Conservation (phyloP, 2,888 invertebrate genomes). For the Folsomia candida region DNA sequence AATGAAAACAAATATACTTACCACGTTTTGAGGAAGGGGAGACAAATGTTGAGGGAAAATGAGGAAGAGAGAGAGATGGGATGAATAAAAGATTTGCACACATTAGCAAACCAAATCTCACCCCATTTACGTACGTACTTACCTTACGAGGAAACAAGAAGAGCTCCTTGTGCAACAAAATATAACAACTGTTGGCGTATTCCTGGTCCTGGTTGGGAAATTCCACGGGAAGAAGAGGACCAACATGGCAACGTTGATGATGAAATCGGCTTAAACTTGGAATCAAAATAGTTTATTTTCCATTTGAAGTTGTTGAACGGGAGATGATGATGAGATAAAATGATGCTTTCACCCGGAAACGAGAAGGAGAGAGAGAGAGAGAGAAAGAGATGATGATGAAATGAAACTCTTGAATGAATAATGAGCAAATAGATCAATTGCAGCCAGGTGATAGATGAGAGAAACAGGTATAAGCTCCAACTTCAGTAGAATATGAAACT, state of each 20-base stretch:
- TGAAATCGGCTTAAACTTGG: background rate
- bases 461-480: no score
- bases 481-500: no score
- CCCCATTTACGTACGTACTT: background rate
- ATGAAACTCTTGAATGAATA: background rate
- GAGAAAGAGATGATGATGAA: background rate
- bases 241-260: background rate
- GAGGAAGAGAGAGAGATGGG: background rate
- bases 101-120: background rate
- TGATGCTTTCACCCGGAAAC: background rate
- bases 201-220: background rate
- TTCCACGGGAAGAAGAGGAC: background rate
- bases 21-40: background rate
- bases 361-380: no score
- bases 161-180: no score
- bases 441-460: no score
- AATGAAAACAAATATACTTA: background rate
- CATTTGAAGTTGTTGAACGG: background rate
- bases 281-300: background rate
- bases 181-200: no score
- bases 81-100: conserved; percentile 3
- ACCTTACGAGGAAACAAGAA: background rate
- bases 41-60: background rate
- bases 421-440: background rate
- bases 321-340: background rate